Evolutionary conservation across 1,140 invertebrate species (phyloP).

Genomic region (Eriocheir sinensis): DNA sequence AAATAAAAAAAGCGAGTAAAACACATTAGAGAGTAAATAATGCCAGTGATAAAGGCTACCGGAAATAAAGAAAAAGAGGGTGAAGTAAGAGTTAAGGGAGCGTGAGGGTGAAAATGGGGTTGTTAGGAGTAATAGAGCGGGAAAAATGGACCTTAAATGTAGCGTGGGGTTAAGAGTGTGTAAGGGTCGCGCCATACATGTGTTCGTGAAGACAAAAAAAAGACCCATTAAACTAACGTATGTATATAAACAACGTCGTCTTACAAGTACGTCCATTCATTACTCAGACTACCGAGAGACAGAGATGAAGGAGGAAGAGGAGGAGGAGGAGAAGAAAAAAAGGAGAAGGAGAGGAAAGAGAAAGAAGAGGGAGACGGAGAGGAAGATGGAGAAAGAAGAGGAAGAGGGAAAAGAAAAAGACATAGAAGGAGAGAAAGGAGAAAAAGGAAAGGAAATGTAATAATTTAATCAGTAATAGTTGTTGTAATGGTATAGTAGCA

Average conservation of each 20-base stretch:
- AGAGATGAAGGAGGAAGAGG: not conserved
- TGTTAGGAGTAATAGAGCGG: not conserved
- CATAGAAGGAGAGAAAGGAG: not conserved
- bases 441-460: not conserved
- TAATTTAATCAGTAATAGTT: constrained; percentile 1
- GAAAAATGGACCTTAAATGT: not conserved
- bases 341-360: not conserved
- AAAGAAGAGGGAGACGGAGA: not conserved
- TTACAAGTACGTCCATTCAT: constrained; percentile 13
- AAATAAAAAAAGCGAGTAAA: no score
- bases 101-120: not conserved
- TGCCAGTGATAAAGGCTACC: no score
- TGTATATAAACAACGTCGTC: not conserved
- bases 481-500: no score
- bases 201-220: not conserved
- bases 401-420: not conserved
- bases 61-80: no score
- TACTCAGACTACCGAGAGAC: not conserved
- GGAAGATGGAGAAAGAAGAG: not conserved
- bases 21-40: no score
- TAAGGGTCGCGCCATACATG: not conserved
- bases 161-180: not conserved
- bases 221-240: not conserved
- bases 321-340: not conserved
- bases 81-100: not conserved